Conservation (phyloP, 2,888 invertebrate genomes). For the Lordiphosa fenestrarum region DNA sequence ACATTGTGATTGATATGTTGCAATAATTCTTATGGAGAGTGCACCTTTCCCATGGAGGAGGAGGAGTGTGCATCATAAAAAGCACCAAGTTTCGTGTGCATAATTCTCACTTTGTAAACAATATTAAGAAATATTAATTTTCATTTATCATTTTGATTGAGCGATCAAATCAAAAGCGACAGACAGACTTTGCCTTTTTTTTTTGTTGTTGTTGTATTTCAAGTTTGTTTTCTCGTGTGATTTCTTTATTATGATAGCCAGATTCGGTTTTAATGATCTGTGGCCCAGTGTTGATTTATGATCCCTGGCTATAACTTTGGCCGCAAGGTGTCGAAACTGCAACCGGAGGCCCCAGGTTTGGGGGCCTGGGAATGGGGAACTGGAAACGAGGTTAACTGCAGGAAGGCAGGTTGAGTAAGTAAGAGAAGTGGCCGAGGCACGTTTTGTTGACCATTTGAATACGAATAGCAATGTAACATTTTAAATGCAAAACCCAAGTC, state of each 20-base stretch:
- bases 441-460: no score
- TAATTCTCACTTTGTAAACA: constrained; percentile 80
- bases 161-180: constrained; percentile 75
- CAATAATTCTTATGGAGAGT: constrained; percentile 73
- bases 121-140: constrained; percentile 79
- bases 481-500: no score
- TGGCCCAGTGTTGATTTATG: constrained; percentile 64
- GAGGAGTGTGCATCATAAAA: constrained; percentile 19
- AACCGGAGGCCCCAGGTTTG: constrained; percentile 30
- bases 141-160: constrained; percentile 80
- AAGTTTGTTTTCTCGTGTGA: constrained; percentile 66
- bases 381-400: constrained; percentile 9
- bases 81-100: constrained; percentile 46
- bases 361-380: constrained; percentile 22
- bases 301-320: constrained; percentile 23
- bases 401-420: no score
- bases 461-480: no score
- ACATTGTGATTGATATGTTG: constrained; percentile 70
- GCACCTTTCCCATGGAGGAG: constrained; percentile 43
- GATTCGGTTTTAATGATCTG: constrained; percentile 69
- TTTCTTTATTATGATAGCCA: constrained; percentile 75
- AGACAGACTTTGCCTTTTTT: constrained; percentile 9
- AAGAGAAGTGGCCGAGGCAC: no score
- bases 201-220: neutral
- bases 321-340: constrained; percentile 71